A percentile compares a stretch with the other conserved stretches of the same genome.
Conservation (phyloP, 2,797 vertebrate species). For the Onychomys arenicola region DNA sequence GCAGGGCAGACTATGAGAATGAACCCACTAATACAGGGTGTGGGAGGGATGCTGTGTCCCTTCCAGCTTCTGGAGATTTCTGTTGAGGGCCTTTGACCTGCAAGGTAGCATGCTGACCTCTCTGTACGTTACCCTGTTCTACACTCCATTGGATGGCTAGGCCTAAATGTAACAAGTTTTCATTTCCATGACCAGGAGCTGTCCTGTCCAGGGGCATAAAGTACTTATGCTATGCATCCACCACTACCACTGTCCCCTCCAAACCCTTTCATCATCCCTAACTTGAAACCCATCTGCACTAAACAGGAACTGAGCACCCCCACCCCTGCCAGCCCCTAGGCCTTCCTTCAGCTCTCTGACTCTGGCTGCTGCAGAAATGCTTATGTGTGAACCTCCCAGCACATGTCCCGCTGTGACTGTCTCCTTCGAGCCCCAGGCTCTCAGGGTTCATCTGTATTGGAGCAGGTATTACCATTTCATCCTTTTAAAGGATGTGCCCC, state of each 20-base stretch:
- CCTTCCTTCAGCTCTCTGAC: accelerated
- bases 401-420: not conserved
- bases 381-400: accelerated
- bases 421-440: not conserved
- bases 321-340: not conserved
- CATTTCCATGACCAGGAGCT: too few relatives aligned
- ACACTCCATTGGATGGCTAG: not conserved
- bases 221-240: not conserved
- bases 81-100: accelerated
- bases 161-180: not conserved
- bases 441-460: not conserved
- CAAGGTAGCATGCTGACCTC: not conserved
- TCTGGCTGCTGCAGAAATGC: not conserved
- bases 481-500: not conserved
- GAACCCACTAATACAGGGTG: accelerated
- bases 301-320: not conserved
- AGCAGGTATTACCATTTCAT: not conserved
- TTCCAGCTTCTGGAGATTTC: not conserved
- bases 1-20: not conserved
- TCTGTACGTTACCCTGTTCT: accelerated
- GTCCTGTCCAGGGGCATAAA: not conserved
- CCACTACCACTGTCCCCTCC: not conserved
- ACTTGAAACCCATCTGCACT: not conserved
- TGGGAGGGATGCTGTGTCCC: not conserved
- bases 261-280: not conserved